These are phyloP conservation scores for Stenoptilia bipunctidactyla DNA, from an alignment of 2,888 invertebrate genomes.

Conservation along the genomic window DNA sequence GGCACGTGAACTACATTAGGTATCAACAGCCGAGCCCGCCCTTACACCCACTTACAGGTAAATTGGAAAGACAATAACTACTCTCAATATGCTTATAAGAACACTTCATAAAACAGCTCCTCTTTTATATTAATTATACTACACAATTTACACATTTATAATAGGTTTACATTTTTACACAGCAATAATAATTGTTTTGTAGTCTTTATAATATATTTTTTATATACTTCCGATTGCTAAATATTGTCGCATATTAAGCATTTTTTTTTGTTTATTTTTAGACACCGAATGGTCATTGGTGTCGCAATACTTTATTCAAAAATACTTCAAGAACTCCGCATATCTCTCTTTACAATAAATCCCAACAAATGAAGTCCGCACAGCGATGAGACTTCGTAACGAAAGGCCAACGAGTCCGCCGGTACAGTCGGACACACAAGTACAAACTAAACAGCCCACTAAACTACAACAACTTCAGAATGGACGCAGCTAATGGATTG, in stretches of 20 bases:
- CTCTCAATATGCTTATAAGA: constrained; percentile 61
- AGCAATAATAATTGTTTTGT: constrained; percentile 66
- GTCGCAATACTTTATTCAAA: constrained; percentile 38
- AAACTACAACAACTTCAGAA: constrained; percentile 39
- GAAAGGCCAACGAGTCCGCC: too few relatives aligned
- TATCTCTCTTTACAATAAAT: not conserved
- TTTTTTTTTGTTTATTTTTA: constrained; percentile 22
- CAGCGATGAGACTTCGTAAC: too few relatives aligned
- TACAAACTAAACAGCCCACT: constrained; percentile 35
- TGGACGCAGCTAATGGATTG: constrained; percentile 35
- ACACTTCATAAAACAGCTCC: constrained; percentile 68
- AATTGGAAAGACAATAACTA: constrained; percentile 34
- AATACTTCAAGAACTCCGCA: constrained; percentile 24
- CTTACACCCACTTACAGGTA: constrained; percentile 3
- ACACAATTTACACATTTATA: constrained; percentile 67
- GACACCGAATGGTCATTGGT: constrained; percentile 47
- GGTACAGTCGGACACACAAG: constrained; percentile 37
- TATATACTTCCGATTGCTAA: constrained; percentile 64
- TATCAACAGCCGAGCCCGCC: constrained; percentile 9
- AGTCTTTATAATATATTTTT: constrained; percentile 61
- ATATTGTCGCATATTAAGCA: constrained; percentile 69
- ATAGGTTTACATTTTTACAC: constrained; percentile 70
- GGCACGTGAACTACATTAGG: constrained; percentile 1
- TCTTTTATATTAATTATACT: constrained; percentile 61
- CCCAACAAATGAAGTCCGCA: too few relatives aligned